Evolutionary conservation across 2,888 invertebrate species (phyloP).

Genomic region (Eudasyphora cyanicolor): DNA sequence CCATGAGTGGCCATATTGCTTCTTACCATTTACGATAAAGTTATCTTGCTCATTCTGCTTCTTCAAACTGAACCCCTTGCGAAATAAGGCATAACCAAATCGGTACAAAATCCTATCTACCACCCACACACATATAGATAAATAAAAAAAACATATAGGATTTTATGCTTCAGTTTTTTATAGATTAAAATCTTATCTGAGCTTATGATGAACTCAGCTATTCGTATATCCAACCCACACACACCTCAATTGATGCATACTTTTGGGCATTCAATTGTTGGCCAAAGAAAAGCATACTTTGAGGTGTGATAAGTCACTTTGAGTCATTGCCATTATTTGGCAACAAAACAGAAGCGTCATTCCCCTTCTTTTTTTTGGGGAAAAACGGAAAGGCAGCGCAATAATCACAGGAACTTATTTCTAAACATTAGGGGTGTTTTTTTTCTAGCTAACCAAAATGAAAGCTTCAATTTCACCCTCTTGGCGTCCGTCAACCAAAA

Average conservation of each 20-base stretch:
- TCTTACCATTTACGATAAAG: no score
- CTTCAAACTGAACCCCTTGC: background rate
- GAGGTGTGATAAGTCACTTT: slow-evolving; percentile 61
- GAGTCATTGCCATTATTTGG: slow-evolving; percentile 43
- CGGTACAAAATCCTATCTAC: background rate
- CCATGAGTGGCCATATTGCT: no score
- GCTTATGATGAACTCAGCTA: background rate
- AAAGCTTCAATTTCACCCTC: slow-evolving; percentile 25
- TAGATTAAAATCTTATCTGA: slow-evolving; percentile 22
- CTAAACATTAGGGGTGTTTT: background rate
- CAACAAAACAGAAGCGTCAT: background rate
- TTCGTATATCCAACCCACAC: background rate
- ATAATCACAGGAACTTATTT: no score
- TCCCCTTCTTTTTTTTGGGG: background rate
- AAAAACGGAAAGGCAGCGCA: background rate
- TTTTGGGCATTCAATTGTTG: background rate
- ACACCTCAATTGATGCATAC: background rate
- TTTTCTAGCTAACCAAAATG: background rate
- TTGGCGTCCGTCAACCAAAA: background rate
- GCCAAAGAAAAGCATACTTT: slow-evolving; percentile 31
- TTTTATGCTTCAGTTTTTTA: background rate
- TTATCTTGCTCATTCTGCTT: no score
- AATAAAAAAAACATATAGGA: no score
- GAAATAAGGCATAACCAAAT: background rate
- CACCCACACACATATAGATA: background rate